These are phyloP conservation scores for Passer montanus DNA, from an alignment of 2,113 vertebrate species.

Conservation along the genomic window DNA sequence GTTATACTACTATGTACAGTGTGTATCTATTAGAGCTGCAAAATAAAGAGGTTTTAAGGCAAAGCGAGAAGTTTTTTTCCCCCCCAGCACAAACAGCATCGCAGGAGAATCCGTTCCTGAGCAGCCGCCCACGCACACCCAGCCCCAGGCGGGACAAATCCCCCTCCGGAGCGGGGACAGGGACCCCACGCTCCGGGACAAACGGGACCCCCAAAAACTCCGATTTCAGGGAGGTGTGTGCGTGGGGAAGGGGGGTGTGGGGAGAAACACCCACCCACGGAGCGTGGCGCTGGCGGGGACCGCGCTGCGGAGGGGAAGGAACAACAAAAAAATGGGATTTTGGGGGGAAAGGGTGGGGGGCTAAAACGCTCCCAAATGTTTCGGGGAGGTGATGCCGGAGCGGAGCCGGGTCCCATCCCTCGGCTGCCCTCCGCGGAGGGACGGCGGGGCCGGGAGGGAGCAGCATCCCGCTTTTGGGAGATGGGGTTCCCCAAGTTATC, in stretches of 20 bases:
- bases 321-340: neutral
- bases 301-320: neutral
- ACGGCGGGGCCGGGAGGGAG: neutral
- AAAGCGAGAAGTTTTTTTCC: constrained; percentile 72
- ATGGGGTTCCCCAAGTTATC: neutral
- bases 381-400: neutral
- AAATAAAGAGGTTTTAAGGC: constrained; percentile 79
- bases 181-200: neutral
- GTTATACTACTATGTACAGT: constrained; percentile 59
- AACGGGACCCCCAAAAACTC: neutral
- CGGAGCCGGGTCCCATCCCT: neutral
- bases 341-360: accelerated
- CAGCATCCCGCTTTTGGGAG: neutral
- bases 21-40: constrained; percentile 33
- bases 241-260: neutral
- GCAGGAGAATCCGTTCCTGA: neutral
- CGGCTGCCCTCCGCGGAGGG: neutral
- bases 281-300: neutral
- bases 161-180: no score
- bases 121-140: neutral
- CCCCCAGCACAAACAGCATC: neutral
- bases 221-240: neutral
- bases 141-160: neutral
- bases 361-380: neutral
- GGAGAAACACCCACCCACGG: neutral